A percentile compares a stretch with the other conserved stretches of the same genome.
These are phyloP conservation scores for Tetranychus cinnabarinus DNA, from an alignment of 1,140 invertebrate genomes.

Conservation along the genomic window DNA sequence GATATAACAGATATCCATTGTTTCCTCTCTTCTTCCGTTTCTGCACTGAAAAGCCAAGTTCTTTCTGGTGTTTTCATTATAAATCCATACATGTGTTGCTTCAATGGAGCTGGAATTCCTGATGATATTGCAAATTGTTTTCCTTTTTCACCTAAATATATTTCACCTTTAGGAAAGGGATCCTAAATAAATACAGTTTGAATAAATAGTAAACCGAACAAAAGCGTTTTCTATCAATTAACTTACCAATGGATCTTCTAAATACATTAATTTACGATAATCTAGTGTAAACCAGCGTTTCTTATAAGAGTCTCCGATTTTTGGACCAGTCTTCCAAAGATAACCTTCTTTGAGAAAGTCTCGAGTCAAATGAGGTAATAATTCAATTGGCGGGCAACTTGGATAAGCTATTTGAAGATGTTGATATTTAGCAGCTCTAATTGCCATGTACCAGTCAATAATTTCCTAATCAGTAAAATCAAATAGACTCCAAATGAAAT, in stretches of 20 bases:
- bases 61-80: conserved; percentile 59
- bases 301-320: conserved; percentile 47
- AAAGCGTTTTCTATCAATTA: not conserved
- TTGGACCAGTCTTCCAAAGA: conserved; percentile 62
- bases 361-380: conserved; percentile 42
- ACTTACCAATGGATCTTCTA: conserved; percentile 48
- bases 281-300: conserved; percentile 61
- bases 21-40: conserved; percentile 44
- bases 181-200: conserved; percentile 25
- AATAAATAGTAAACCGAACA: not conserved
- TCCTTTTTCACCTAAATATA: conserved; percentile 51
- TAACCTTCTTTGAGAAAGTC: conserved; percentile 63
- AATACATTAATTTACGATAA: conserved; percentile 67
- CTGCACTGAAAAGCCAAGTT: conserved; percentile 54
- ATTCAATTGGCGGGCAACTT: conserved; percentile 43
- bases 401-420: conserved; percentile 59
- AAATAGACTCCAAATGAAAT: not conserved
- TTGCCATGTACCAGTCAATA: conserved; percentile 67
- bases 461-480: conserved; percentile 25
- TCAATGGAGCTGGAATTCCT: conserved; percentile 34
- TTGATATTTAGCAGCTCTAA: conserved; percentile 56
- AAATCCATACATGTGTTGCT: conserved; percentile 42
- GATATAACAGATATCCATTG: conserved; percentile 54
- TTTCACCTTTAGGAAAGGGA: conserved; percentile 68
- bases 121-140: conserved; percentile 43